phyloP scores from a whole-genome alignment of 2,113 vertebrate species.

The Phyllopteryx taeniolatus region DNA sequence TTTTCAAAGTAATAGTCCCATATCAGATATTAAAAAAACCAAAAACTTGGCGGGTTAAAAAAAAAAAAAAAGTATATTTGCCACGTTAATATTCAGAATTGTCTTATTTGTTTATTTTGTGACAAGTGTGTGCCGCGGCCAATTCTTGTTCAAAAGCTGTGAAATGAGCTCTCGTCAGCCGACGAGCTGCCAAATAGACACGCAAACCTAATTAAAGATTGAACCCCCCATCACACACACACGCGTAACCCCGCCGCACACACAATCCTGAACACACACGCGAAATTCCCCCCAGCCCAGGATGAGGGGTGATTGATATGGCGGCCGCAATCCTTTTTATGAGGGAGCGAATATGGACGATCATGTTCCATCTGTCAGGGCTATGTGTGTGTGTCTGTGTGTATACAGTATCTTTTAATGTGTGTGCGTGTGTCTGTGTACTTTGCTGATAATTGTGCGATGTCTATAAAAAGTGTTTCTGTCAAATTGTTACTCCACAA shows the following conservation, averaged over 20 bases:
- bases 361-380: slow-evolving; percentile 63
- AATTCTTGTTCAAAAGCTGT: slow-evolving; percentile 38
- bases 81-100: background rate
- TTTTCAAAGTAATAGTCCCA: background rate
- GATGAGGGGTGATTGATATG: slow-evolving; percentile 65
- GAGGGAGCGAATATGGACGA: slow-evolving; percentile 62
- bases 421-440: background rate
- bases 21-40: no score
- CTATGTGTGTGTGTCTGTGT: slow-evolving; percentile 12
- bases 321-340: slow-evolving; percentile 56
- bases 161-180: slow-evolving; percentile 51
- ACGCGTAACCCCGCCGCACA: background rate
- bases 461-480: background rate
- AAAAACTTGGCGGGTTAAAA: no score
- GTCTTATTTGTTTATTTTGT: background rate
- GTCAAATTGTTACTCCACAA: background rate
- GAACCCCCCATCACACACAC: slow-evolving; percentile 8
- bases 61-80: background rate
- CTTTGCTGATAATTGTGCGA: background rate
- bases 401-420: background rate
- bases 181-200: slow-evolving; percentile 50
- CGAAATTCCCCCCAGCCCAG: slow-evolving; percentile 5
- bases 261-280: background rate
- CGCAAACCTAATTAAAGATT: slow-evolving; percentile 63
- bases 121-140: background rate